phyloP scores from a whole-genome alignment of 2,797 vertebrate genomes.

The Aldrovandia affinis region DNA sequence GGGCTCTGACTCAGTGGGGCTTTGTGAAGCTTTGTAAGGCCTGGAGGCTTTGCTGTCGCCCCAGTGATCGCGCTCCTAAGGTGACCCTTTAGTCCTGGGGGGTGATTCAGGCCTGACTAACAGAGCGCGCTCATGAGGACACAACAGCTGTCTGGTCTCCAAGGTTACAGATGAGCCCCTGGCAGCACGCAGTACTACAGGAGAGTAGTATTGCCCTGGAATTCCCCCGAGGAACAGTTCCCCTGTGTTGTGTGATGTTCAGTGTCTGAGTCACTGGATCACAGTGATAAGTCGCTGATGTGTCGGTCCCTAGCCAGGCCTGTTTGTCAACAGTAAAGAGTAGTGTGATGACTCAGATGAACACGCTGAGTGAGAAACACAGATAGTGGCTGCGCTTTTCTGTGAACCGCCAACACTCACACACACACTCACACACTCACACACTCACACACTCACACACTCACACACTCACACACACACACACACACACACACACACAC shows the following conservation, averaged over 20 bases:
- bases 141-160: neutral
- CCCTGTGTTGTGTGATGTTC: neutral
- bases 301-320: neutral
- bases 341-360: neutral
- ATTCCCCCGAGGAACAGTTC: too few relatives aligned
- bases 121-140: neutral
- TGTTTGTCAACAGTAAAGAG: neutral
- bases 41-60: neutral
- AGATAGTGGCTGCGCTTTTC: too few relatives aligned
- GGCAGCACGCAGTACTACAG: neutral
- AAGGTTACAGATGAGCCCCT: neutral
- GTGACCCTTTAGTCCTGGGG: neutral
- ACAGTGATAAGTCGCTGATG: neutral
- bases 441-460: too few relatives aligned
- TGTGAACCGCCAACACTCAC: too few relatives aligned
- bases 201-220: too few relatives aligned
- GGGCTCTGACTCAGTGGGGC: neutral
- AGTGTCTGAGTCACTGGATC: neutral
- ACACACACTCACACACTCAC: too few relatives aligned
- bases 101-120: neutral
- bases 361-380: too few relatives aligned
- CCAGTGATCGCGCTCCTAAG: neutral
- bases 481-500: too few relatives aligned
- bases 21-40: slow-evolving; percentile 1
- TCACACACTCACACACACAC: too few relatives aligned